phyloP scores from a whole-genome alignment of 2,797 vertebrate species.

The Merluccius polli region DNA sequence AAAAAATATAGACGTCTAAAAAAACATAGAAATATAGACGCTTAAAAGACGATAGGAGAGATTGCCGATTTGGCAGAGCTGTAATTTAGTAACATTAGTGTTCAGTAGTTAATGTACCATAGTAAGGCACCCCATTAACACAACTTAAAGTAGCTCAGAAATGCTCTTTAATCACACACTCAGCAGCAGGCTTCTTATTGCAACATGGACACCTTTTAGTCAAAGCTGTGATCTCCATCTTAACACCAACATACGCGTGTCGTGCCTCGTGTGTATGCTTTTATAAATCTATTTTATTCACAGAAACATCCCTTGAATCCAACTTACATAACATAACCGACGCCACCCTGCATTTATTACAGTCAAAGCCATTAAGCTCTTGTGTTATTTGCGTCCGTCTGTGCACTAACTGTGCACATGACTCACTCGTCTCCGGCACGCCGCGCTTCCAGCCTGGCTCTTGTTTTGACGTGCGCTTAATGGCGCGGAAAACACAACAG shows the following conservation, averaged over 20 bases:
- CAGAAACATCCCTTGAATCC: neutral
- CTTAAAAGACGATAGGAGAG: no score
- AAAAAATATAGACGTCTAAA: no score
- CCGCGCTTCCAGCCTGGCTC: neutral
- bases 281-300: conserved; percentile 2
- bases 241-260: neutral
- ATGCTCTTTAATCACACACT: neutral
- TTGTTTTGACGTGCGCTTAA: neutral
- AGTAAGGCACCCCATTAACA: neutral
- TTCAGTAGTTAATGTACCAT: neutral
- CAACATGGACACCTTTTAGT: neutral
- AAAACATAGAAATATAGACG: no score
- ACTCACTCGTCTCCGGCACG: neutral
- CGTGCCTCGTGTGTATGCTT: neutral
- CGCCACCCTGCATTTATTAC: neutral
- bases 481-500: neutral
- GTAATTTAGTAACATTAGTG: no score
- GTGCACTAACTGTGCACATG: neutral
- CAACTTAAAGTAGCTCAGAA: neutral
- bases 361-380: neutral
- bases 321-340: neutral
- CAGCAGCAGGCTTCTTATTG: neutral
- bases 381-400: neutral
- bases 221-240: neutral
- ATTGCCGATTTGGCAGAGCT: no score